Evolutionary conservation across 1,140 invertebrate genomes (phyloP), one percentile per base, ranked within the genome.

Genomic region (Pemphigus obesinymphae): DNA sequence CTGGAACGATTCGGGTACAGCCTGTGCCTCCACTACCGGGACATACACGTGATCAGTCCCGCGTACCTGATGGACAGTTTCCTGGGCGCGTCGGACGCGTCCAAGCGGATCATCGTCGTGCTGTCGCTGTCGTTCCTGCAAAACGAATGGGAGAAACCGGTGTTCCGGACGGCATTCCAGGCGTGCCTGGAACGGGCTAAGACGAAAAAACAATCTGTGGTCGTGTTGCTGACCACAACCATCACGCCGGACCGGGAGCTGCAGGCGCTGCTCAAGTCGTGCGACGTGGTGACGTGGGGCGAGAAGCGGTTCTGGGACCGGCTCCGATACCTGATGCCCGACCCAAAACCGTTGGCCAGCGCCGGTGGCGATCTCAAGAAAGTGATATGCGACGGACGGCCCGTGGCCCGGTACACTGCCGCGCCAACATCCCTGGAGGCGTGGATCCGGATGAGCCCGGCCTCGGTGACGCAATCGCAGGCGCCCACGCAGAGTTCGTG

Each of bases 281-380:
- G 92, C 88, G 92, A 97, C 85, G 93, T 76, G 66, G 50, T 83
- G 0, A 93, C 95, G 85, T 96, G 95, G 93, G 94, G 94, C 83
- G 96, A 97, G 88, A 93, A 94, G 86, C 91, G 94, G 84, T 98
- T 98, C 88, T 98, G 96, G 96, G 92, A 96, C 85, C 97, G 97
- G 88, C 89, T 98, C 76, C 91, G 93, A 85, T 96, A 95, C 89
- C 92, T 93, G 81, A 92, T 97, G 91, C 95, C 95, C 29, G 94
- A 96, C 23, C 76, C 82, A 7, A 85, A 85, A n/a, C 81, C 55
- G 11, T 34, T 70, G 53, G 31, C 53, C 82, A 40, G 29, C 55
- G 61, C 63, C 53, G 82, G 87, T 86, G 31, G 75, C 20, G 82
- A 87, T 86, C 85, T 84, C 84, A 80, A 85, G 86, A 73, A 85